Base-by-base conservation (phyloP, 2,113 vertebrate species). In the Myiopsitta monachus region DNA sequence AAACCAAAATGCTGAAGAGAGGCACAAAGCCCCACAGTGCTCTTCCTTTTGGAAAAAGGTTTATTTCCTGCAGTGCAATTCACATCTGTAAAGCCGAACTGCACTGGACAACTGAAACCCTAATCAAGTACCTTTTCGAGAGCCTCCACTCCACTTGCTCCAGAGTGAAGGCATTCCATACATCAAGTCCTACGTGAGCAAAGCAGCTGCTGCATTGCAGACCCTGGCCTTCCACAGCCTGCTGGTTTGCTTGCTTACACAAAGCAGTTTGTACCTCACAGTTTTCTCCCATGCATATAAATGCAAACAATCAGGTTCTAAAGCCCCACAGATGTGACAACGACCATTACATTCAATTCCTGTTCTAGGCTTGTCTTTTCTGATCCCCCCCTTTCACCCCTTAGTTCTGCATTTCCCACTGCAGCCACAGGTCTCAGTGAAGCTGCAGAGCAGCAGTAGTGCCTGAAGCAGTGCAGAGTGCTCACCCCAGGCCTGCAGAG, bases 271-370 rank as follows among this genome's bases (percentile, higher is more conserved):
- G 89, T 57, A 55, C 89, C 91, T 43, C 0, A 49, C 93, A 49
- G 66, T 70, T 51, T 67, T 51, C 94, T 84, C 92, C 70, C 36
- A 8, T 3, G 41, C 93, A 86, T 55, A 68, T 54, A 72, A 95
- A 88, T 28, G 33, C 70, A 33, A 63, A 87, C 84, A 30, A 73
- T 52, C 63, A 0, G 6, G 59, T 80, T 54, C 84, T 46, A 36
- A 47, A 61, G 68, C 72, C 44, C 66, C 80, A 52, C 66, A 73
- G 83, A 70, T 47, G 31, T 75, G 64, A 86, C 66, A 78, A 17
- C 39, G 46, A 75, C 68, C 54, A 80, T 78, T 49, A 38, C 2
- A 17, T 51, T 83, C 79, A 38, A 18, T 78, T 87, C 80, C 74
- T 96, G 49, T 41, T 74, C 78, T 74, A 52, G 77, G 39, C 31